Evolutionary conservation across 2,888 invertebrate species (phyloP).

Genomic region (Heliconius erato): DNA sequence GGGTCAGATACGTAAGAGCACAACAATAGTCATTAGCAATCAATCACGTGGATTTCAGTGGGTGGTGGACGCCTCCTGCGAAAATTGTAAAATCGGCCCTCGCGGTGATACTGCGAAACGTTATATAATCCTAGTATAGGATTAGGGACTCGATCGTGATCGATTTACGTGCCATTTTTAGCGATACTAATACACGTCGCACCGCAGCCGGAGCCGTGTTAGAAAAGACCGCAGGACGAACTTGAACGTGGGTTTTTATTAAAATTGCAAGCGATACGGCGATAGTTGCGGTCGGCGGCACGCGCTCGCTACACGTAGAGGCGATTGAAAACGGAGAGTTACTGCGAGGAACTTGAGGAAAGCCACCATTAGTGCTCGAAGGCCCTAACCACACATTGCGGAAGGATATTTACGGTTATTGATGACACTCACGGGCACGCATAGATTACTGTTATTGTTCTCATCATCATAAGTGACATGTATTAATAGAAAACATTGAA

Average conservation of each 20-base stretch:
- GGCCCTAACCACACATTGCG: slow-evolving; percentile 56
- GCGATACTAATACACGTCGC: slow-evolving; percentile 37
- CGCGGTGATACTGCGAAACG: slow-evolving; percentile 64
- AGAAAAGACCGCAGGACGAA: slow-evolving; percentile 57
- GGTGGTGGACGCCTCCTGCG: slow-evolving; percentile 62
- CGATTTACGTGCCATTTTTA: slow-evolving; percentile 53
- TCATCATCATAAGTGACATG: not conserved
- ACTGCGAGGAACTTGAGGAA: slow-evolving; percentile 76
- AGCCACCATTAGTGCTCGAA: slow-evolving; percentile 76
- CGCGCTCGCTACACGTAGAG: slow-evolving; percentile 76
- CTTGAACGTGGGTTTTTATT: slow-evolving; percentile 76
- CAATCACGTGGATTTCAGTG: slow-evolving; percentile 75
- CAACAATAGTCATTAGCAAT: slow-evolving; percentile 83
- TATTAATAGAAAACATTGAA: not conserved
- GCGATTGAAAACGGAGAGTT: slow-evolving; percentile 81
- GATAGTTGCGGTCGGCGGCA: slow-evolving; percentile 76
- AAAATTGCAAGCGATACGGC: slow-evolving; percentile 69
- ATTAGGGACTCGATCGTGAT: slow-evolving; percentile 59
- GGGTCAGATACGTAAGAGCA: slow-evolving; percentile 68
- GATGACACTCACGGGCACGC: not conserved
- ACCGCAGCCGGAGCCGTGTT: slow-evolving; percentile 55
- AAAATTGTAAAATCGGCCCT: slow-evolving; percentile 70
- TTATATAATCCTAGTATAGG: slow-evolving; percentile 46
- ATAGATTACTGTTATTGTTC: not conserved
- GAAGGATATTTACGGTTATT: slow-evolving; percentile 41